Conservation (phyloP, 2,113 vertebrate genomes). For the Grallaria varia region DNA sequence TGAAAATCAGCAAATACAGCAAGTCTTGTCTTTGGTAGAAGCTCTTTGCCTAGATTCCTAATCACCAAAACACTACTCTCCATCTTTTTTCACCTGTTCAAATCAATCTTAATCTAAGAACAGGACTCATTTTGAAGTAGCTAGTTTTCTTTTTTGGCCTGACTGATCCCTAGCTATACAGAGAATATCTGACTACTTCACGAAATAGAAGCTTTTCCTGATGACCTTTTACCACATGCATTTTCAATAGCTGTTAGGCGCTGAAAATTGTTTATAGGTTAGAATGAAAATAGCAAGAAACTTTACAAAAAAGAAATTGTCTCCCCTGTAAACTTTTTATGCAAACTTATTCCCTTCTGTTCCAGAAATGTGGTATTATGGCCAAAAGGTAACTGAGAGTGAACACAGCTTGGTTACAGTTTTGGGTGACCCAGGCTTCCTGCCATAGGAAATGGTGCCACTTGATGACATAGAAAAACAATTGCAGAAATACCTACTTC, state of each 20-base stretch:
- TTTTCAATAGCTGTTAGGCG: background rate
- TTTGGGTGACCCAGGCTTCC: background rate
- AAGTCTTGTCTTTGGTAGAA: background rate
- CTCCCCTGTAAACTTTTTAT: background rate
- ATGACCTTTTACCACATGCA: background rate
- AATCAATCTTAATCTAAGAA: background rate
- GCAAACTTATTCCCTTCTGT: background rate
- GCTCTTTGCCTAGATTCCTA: background rate
- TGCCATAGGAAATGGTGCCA: background rate
- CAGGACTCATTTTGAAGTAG: background rate
- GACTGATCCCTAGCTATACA: background rate
- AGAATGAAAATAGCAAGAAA: background rate
- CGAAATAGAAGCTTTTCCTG: background rate
- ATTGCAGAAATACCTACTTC: background rate
- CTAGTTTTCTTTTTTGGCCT: background rate
- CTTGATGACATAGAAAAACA: background rate
- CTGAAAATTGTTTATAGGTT: background rate
- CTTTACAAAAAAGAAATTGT: background rate
- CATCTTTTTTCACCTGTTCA: background rate
- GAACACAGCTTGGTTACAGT: background rate
- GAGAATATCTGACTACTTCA: background rate
- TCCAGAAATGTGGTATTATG: background rate
- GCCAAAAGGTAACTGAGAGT: background rate
- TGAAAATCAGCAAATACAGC: background rate
- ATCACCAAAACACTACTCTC: background rate